These are phyloP conservation scores for Drosophila helvetica DNA, from an alignment of 2,888 invertebrate genomes.

Conservation along the genomic window DNA sequence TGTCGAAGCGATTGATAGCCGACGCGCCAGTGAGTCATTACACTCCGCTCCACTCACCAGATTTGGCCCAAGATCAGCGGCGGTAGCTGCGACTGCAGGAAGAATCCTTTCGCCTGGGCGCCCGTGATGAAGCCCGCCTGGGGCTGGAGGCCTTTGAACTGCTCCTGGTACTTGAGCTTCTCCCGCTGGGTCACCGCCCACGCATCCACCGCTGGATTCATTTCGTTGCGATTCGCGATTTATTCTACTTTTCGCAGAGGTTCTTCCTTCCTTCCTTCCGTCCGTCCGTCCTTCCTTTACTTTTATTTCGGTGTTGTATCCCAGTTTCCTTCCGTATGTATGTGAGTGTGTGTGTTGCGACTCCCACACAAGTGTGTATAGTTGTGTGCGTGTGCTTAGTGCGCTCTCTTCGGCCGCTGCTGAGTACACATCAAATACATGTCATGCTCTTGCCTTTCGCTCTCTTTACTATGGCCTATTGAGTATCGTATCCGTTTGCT, in stretches of 20 bases:
- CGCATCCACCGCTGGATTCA: constrained; percentile 87
- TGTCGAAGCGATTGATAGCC: constrained; percentile 7
- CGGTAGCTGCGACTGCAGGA: constrained; percentile 95
- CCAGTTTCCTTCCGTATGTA: constrained; percentile 29
- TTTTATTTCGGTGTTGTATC: constrained; percentile 20
- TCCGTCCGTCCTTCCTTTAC: constrained; percentile 6
- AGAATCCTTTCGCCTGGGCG: constrained; percentile 96
- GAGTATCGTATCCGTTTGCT: constrained; percentile 61
- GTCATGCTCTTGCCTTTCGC: constrained; percentile 57
- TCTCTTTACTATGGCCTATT: constrained; percentile 67
- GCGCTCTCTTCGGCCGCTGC: constrained; percentile 63
- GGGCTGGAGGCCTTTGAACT: constrained; percentile 95
- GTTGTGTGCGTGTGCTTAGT: constrained; percentile 61
- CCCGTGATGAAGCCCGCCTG: constrained; percentile 94
- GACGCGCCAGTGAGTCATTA: neutral
- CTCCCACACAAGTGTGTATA: constrained; percentile 46
- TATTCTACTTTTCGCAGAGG: constrained; percentile 36
- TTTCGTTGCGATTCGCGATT: constrained; percentile 58
- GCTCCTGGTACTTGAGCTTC: constrained; percentile 93
- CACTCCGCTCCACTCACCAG: constrained; percentile 88
- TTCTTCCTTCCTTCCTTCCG: constrained; percentile 12
- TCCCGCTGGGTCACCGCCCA: constrained; percentile 96
- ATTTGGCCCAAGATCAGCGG: constrained; percentile 96
- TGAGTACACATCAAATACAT: constrained; percentile 70
- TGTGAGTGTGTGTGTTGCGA: constrained; percentile 26